Percentiles rank a stretch among this genome's conserved stretches.
Evolutionary conservation across 1,140 invertebrate genomes (phyloP).

Genomic region (Apis laboriosa): DNA sequence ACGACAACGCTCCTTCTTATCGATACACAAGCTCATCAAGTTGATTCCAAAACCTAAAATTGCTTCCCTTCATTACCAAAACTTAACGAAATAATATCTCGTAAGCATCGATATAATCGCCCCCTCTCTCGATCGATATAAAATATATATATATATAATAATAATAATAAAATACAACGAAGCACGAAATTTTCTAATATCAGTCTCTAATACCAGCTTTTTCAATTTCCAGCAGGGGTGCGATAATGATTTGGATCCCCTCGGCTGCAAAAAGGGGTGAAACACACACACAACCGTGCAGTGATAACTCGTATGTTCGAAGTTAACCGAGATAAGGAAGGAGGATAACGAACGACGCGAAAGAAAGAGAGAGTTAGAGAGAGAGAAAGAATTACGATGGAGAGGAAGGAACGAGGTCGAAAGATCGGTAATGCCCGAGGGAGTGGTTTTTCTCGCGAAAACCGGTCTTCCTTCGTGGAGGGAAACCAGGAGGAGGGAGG

Average conservation of each 20-base stretch:
- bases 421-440: constrained; percentile 66
- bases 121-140: too few species aligned
- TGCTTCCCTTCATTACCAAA: too few species aligned
- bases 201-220: neutral
- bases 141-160: too few species aligned
- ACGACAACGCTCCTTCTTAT: neutral
- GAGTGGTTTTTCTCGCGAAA: constrained; percentile 57
- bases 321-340: constrained; percentile 66
- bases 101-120: too few species aligned
- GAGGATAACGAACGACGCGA: constrained; percentile 54
- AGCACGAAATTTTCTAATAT: too few species aligned
- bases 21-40: neutral
- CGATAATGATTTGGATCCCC: constrained; percentile 34
- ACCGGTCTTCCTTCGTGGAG: constrained; percentile 50
- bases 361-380: neutral
- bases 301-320: constrained; percentile 57
- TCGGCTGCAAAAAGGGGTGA: constrained; percentile 35
- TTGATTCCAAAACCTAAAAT: too few species aligned
- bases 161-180: too few species aligned
- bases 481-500: constrained; percentile 52
- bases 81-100: too few species aligned
- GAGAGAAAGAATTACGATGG: constrained; percentile 55
- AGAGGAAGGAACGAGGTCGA: constrained; percentile 63
- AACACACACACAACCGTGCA: constrained; percentile 6
- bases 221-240: constrained; percentile 41